Base-by-base conservation (phyloP, 2,113 vertebrate genomes). In the Rhea pennata region DNA sequence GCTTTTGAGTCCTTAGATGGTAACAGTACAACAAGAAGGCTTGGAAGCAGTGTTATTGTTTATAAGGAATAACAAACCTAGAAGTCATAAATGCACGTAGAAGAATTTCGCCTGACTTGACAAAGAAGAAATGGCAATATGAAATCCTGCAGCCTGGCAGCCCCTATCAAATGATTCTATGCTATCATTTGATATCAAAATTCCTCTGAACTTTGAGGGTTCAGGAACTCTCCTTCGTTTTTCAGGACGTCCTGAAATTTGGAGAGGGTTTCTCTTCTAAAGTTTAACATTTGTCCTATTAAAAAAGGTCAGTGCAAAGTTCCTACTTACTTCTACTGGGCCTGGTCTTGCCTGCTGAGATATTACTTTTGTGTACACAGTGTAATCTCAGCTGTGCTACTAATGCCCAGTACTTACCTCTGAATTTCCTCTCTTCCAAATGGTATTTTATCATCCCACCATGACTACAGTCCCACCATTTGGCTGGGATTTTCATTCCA, bases 321-420 rank as follows among this genome's bases (percentile, higher is more conserved):
- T 10, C 31, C n/a, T 21, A 1, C 85, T 67, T 46, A 58, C 20
- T 89, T 65, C 77, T 78, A 15, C 54, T 31, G 73, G 66, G n/a
- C 21, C 40, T 51, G n/a, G 23, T 65, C 33, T 48, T 66, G 21
- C 23, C 23, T 15, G 14, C 1, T 5, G 44, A 24, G 58, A 22
- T 0, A 8, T 24, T 50, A 16, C 36, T 48, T 59, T 29, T 59
- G 53, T 3, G 31, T 10, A 23, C 0, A 0, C 36, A 12, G n/a
- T 0, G 0, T 7, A 31, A 65, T 7, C 12, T 5, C 67, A 19
- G 50, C 2, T 7, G 39, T 1, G 4, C 39, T 92, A 64, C 67
- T 39, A 15, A 33, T 8, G 75, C 62, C 44, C 36, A 3, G 12
- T 2, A 2, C 48, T 65, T 15, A 53, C 53, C 50, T 72, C 3